These are phyloP conservation scores for Stictonetta naevosa DNA, from an alignment of 2,113 vertebrate genomes.

Conservation along the genomic window DNA sequence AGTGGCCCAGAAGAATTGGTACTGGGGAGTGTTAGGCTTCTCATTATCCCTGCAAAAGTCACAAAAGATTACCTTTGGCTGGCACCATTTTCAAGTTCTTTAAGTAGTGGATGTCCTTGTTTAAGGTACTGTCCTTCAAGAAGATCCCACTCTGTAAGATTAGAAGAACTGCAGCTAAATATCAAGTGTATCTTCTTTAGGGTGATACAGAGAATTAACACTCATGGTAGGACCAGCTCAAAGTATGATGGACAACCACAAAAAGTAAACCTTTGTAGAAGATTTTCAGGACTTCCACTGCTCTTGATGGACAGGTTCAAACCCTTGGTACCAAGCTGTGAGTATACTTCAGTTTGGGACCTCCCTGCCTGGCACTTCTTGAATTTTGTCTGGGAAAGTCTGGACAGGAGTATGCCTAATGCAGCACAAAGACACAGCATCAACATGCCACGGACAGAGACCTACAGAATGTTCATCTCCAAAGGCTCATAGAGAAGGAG, in stretches of 20 bases:
- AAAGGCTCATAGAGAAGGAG: not conserved
- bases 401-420: not conserved
- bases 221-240: not conserved
- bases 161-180: not conserved
- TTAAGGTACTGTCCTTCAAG: not conserved
- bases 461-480: not conserved
- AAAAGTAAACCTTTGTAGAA: not conserved
- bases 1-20: not conserved
- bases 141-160: not conserved
- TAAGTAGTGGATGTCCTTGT: not conserved
- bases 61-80: not conserved
- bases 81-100: not conserved
- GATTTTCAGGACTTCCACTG: not conserved
- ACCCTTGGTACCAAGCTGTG: not conserved
- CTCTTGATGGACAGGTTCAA: not conserved
- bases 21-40: not conserved
- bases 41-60: not conserved
- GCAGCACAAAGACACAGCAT: not conserved
- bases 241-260: not conserved
- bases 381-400: not conserved
- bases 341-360: not conserved
- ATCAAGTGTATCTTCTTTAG: not conserved
- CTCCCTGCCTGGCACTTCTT: not conserved
- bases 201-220: not conserved
- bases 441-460: not conserved